Conservation (phyloP, 2,888 invertebrate species). For the Epistrophe grossulariae region DNA sequence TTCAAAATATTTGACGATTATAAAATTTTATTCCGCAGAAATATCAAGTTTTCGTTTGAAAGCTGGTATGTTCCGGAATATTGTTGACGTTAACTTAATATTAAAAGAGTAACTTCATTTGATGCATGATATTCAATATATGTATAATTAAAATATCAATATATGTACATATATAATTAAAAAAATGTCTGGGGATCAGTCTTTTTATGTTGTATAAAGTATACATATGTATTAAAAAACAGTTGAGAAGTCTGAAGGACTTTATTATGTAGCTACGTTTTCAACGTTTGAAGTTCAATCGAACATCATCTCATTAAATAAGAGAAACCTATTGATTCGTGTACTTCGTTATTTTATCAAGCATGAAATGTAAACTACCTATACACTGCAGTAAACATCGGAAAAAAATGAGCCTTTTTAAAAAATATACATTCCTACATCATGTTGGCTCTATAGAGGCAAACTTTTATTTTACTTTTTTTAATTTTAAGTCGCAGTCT, state of each 20-base stretch:
- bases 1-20: too few species aligned
- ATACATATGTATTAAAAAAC: neutral
- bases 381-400: neutral
- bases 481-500: conserved; percentile 51
- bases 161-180: neutral
- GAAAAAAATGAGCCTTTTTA: conserved; percentile 15
- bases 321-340: conserved; percentile 42
- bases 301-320: conserved; percentile 36
- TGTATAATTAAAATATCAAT: neutral
- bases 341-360: conserved; percentile 58
- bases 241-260: conserved; percentile 20
- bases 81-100: too few species aligned
- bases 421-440: conserved; percentile 6
- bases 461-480: conserved; percentile 19
- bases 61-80: too few species aligned
- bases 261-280: neutral
- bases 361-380: conserved; percentile 55
- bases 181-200: neutral
- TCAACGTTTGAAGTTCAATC: conserved; percentile 21
- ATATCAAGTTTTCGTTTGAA: too few species aligned
- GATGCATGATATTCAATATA: neutral
- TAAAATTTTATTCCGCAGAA: too few species aligned
- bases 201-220: too few species aligned
- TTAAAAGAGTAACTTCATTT: too few species aligned
- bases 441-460: conserved; percentile 18